These are phyloP conservation scores for Lordiphosa andalusiaca DNA, from an alignment of 2,888 invertebrate genomes.

Conservation along the genomic window DNA sequence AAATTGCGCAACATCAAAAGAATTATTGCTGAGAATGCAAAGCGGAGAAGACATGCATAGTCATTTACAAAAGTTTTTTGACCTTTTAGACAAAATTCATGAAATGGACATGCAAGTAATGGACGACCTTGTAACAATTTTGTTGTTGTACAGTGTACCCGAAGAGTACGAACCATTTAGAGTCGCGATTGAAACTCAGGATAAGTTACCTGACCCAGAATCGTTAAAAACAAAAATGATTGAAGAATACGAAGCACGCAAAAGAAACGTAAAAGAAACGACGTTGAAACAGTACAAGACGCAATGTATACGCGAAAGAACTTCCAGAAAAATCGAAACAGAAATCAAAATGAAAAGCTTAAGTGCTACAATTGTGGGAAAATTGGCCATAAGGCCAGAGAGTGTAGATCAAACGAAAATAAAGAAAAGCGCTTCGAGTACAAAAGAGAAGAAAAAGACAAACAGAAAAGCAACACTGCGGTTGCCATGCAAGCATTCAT, in stretches of 20 bases:
- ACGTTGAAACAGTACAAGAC: background rate
- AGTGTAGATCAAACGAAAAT: background rate
- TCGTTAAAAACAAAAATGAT: slow-evolving; percentile 6
- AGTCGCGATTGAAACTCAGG: background rate
- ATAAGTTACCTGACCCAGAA: slow-evolving; percentile 9
- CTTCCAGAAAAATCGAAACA: background rate
- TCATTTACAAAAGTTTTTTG: too few relatives aligned
- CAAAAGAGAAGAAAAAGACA: too few relatives aligned
- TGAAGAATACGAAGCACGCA: slow-evolving; percentile 1
- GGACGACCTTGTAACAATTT: too few relatives aligned
- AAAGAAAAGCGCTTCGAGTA: too few relatives aligned
- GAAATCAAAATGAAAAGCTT: background rate
- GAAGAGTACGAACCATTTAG: too few relatives aligned
- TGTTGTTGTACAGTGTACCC: too few relatives aligned
- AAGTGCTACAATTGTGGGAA: background rate
- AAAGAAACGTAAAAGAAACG: background rate
- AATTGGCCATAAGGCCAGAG: background rate
- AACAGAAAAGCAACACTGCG: too few relatives aligned
- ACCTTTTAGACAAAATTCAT: too few relatives aligned
- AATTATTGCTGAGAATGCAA: background rate
- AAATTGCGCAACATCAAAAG: too few relatives aligned
- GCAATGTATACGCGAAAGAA: background rate
- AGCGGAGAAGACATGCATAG: too few relatives aligned
- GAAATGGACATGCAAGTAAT: too few relatives aligned
- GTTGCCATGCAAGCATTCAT: too few relatives aligned